A percentile compares a stretch with the other conserved stretches of the same genome.
Conservation (phyloP, 2,888 invertebrate species). For the Luperina nickerlii region DNA sequence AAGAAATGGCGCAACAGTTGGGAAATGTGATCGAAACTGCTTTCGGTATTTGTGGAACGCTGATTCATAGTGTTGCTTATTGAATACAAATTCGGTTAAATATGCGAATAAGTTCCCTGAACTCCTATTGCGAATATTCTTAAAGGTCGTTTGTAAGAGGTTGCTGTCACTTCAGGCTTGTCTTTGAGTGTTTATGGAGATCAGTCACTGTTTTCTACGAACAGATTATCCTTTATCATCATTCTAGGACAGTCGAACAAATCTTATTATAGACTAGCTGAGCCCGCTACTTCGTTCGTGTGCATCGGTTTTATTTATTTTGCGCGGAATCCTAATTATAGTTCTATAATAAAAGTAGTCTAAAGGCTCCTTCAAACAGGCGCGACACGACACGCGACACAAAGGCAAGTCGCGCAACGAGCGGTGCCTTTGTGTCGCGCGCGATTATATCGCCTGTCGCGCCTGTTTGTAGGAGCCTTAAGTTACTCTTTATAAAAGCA, state of each 20-base stretch:
- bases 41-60: slow-evolving; percentile 40
- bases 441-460: no score
- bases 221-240: slow-evolving; percentile 18
- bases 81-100: slow-evolving; percentile 47
- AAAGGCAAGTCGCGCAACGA: no score
- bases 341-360: no score
- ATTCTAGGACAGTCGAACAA: background rate
- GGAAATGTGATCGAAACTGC: slow-evolving; percentile 28
- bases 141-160: slow-evolving; percentile 33
- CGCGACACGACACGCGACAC: no score
- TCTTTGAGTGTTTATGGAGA: slow-evolving; percentile 16
- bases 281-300: no score
- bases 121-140: slow-evolving; percentile 21
- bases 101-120: slow-evolving; percentile 41
- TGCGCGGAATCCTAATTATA: no score
- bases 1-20: slow-evolving; percentile 52
- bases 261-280: background rate
- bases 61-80: slow-evolving; percentile 47
- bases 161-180: slow-evolving; percentile 36
- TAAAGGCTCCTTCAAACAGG: no score
- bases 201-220: slow-evolving; percentile 19
- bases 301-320: no score
- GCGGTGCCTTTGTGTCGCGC: no score
- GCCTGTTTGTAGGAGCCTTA: no score
- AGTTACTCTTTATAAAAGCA: no score